Conservation (phyloP, 2,113 vertebrate species). For the Percopsis transmontana region DNA sequence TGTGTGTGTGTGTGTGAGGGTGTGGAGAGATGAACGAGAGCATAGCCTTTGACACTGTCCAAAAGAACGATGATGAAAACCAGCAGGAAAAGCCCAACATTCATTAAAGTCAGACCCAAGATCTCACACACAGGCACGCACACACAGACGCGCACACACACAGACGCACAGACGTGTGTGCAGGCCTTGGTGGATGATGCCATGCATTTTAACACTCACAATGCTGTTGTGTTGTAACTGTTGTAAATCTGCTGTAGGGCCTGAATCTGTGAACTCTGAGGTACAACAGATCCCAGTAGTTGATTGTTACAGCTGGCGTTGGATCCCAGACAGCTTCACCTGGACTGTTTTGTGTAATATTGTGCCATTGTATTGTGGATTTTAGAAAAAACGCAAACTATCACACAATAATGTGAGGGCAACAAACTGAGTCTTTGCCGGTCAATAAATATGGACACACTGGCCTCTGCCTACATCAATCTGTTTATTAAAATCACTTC, state of each 20-base stretch:
- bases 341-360: background rate
- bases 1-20: background rate
- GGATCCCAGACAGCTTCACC: too few relatives aligned
- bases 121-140: background rate
- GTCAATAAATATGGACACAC: constrained; percentile 2
- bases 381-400: too few relatives aligned
- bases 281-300: background rate
- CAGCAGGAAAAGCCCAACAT: constrained; percentile 50
- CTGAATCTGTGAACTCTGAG: constrained; percentile 45
- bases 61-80: constrained; percentile 61
- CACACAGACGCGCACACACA: constrained; percentile 38
- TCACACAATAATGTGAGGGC: too few relatives aligned
- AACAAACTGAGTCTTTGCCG: background rate
- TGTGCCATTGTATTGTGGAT: constrained; percentile 13
- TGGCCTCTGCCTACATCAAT: constrained; percentile 34
- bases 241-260: constrained; percentile 27
- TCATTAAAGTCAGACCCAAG: constrained; percentile 55
- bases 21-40: constrained; percentile 13
- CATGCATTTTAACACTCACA: constrained; percentile 42
- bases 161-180: constrained; percentile 46
- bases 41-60: constrained; percentile 50
- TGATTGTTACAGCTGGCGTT: too few relatives aligned
- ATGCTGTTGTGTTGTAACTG: constrained; percentile 35
- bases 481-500: constrained; percentile 42
- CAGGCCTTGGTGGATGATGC: constrained; percentile 33